These are phyloP conservation scores for Oreochromis tanganicae DNA, from an alignment of 2,113 vertebrate genomes.

Conservation along the genomic window DNA sequence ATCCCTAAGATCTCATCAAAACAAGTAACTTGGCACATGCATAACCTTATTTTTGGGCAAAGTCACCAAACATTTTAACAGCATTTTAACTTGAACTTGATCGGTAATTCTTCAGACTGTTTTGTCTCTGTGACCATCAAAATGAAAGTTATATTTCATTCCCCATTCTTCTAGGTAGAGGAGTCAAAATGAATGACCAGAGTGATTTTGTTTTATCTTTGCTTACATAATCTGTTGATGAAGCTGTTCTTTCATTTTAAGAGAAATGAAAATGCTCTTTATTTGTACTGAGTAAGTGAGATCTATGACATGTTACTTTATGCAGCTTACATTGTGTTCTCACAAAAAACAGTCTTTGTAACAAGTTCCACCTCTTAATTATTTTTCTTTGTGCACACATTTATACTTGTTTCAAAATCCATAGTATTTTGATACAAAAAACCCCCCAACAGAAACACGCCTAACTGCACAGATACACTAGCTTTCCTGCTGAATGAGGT, in stretches of 20 bases:
- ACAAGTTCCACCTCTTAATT: neutral
- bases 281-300: neutral
- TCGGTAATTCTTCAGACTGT: neutral
- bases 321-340: neutral
- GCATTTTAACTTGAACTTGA: neutral
- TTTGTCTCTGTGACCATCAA: neutral
- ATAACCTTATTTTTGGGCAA: neutral
- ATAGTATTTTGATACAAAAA: neutral
- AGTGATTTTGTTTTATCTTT: neutral
- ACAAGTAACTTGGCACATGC: neutral
- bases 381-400: neutral
- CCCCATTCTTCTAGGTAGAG: neutral
- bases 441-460: neutral
- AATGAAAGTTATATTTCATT: neutral
- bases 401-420: neutral
- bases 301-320: neutral
- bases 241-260: neutral
- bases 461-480: neutral
- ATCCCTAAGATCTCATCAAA: neutral
- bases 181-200: neutral
- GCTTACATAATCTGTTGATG: neutral
- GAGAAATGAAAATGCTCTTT: neutral
- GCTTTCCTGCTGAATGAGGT: slow-evolving; percentile 69
- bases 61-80: neutral
- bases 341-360: neutral